Evolutionary conservation across 2,888 invertebrate species (phyloP), one percentile per base, ranked within the genome.

Genomic region (Mimas tiliae): DNA sequence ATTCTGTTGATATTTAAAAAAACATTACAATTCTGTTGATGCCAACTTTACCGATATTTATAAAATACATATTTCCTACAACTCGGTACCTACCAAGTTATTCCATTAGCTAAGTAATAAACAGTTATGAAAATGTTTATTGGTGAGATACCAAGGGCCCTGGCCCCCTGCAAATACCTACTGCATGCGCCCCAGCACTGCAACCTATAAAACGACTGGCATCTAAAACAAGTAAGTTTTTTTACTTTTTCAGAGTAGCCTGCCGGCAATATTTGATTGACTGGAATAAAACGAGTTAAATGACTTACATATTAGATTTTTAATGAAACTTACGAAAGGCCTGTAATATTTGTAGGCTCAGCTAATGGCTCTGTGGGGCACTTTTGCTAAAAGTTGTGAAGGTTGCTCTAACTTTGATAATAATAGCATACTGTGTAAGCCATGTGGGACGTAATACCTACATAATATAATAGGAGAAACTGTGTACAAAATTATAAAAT

Each of bases 181-280:
- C 27, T 27, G 27, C 27, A 42, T 58, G 11, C 58, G 19, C 1
- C 58, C 58, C 58, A 12, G 58, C 19, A 42, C 12, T 12, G 42
- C 58, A 19, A 42, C 38, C 58, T 42, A 42, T 58, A 42, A 58
- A 58, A 58, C 58, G 42, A 42, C 38, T 42, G 38, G 16, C 58
- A 16, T 55, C 38, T 42, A 58, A 58, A 58, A 52, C 52, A 58
- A 58, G 58, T 58, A 58, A 42, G 58, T 19, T 58, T 38, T 19
- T 55, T 38, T 34, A 55, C 38, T 38, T 55, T 58, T 58, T 58
- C 58, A 58, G 19, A 38, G 58, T 38, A 58, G 42, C 38, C 58
- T 58, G 58, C 58, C 19, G 58, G 19, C 42, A 16, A 38, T 34
- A 42, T 58, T 58, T 58, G 58, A 58, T 58, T 38, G 58, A 58